Evolutionary conservation across 1,140 invertebrate species (phyloP), one percentile per base, ranked within the genome.

Genomic region (Calosoma granatense): DNA sequence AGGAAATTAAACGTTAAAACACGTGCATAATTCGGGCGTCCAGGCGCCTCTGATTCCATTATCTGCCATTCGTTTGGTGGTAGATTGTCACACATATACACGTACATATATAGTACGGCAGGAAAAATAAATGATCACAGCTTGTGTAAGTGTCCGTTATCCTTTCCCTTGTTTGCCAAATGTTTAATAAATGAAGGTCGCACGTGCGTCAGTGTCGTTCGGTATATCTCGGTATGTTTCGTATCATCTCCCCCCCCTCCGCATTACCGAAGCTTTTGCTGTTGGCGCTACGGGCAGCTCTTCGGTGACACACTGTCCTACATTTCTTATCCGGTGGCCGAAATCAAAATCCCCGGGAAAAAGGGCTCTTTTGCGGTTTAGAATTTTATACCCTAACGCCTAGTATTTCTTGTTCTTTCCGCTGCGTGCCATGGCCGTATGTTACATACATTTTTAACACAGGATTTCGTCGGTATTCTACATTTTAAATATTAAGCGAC

Each of bases 221-320:
- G 19, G 19, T 23, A 30, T 6, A 26, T 23, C 20, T 53, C 21
- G 39, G 19, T 23, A 30, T 6, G 19, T 23, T 15, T 53, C 21
- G 39, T 14, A 51, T 60, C 22, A 14, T 57, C 60, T 62, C 63
- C 19, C 15, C 6, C 52, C 52, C 56, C 12, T 56, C 15, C 43
- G 30, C 15, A 53, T 59, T 60, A 20, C n/a, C 20, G 17, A 43
- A 43, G 41, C 30, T 53, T 12, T 21, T 41, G 52, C 55, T 53
- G 19, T 53, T 57, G 22, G 15, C 26, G 26, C 26, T n/a, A 36
- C 26, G 26, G 6, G 26, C n/a, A 36, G 26, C 26, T 6, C n/a
- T 9, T 6, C 26, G n/a, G 26, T 36, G 26, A 36, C 26, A 36
- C 26, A 36, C 6, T 36, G 26, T 36, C 26, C 26, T 36, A 36